These are phyloP conservation scores for Danio tinwini DNA, from an alignment of 2,797 vertebrate genomes.

Conservation along the genomic window DNA sequence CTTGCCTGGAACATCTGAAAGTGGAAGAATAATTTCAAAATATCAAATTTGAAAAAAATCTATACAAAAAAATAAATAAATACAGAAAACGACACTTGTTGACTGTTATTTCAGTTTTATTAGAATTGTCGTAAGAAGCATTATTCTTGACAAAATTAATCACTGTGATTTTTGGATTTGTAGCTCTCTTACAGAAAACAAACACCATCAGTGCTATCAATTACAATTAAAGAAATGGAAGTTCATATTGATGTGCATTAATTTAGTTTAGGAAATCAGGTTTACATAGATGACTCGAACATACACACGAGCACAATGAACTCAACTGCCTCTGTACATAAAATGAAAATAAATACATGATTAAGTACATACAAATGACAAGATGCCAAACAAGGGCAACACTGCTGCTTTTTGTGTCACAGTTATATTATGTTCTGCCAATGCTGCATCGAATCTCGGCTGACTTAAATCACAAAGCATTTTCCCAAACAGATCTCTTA, in stretches of 20 bases:
- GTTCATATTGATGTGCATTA: neutral
- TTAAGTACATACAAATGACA: slow-evolving; percentile 71
- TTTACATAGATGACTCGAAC: slow-evolving; percentile 3
- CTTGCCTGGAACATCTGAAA: too few relatives aligned
- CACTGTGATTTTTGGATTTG: slow-evolving; percentile 6
- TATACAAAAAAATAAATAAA: neutral
- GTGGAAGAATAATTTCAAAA: too few relatives aligned
- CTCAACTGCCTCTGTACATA: slow-evolving; percentile 61
- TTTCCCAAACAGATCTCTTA: slow-evolving; percentile 37
- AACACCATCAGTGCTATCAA: slow-evolving; percentile 5
- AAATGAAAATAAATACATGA: slow-evolving; percentile 76
- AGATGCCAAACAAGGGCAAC: slow-evolving; percentile 54
- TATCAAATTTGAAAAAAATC: neutral
- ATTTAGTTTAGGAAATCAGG: slow-evolving; percentile 10
- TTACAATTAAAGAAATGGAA: slow-evolving; percentile 22
- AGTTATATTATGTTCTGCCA: slow-evolving; percentile 49
- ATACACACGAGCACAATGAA: slow-evolving; percentile 7
- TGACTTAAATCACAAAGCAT: slow-evolving; percentile 26
- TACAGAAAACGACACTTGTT: neutral
- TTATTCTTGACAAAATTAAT: slow-evolving; percentile 23
- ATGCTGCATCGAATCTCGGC: slow-evolving; percentile 45
- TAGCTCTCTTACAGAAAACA: slow-evolving; percentile 27
- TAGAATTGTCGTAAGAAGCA: slow-evolving; percentile 38
- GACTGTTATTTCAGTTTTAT: slow-evolving; percentile 7
- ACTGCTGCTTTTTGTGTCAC: slow-evolving; percentile 58